phyloP scores from a whole-genome alignment of 2,113 vertebrate species.

The Pardalotus punctatus region DNA sequence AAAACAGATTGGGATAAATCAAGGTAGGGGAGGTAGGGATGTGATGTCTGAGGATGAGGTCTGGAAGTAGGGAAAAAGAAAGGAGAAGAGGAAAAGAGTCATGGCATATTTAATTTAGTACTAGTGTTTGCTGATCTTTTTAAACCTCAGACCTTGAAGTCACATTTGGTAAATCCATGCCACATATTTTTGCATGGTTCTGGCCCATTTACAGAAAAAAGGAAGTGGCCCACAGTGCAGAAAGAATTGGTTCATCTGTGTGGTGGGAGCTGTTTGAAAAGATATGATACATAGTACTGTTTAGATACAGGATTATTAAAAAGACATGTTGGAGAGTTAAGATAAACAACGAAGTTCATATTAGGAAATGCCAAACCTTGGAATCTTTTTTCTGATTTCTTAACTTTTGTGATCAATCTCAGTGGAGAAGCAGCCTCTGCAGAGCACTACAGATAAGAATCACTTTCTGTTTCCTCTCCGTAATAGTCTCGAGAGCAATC shows the following conservation, averaged over 20 bases:
- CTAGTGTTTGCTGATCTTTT: background rate
- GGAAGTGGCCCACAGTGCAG: background rate
- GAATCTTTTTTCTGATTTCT: background rate
- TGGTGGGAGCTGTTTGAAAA: background rate
- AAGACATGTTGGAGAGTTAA: background rate
- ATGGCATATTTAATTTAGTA: accelerated
- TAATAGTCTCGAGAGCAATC: background rate
- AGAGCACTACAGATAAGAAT: background rate
- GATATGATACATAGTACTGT: background rate
- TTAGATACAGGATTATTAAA: background rate
- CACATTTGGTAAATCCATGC: background rate
- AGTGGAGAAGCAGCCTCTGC: background rate
- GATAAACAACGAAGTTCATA: background rate
- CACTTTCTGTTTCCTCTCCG: background rate
- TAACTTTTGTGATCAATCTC: background rate
- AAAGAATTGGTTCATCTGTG: background rate
- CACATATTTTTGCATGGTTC: background rate
- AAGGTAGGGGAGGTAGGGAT: background rate
- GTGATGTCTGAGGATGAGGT: background rate
- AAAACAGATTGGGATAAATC: background rate
- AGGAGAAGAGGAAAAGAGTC: background rate
- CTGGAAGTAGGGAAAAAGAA: background rate
- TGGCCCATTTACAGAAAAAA: background rate
- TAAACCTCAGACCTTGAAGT: background rate
- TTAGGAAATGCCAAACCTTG: background rate